Evolutionary conservation across 2,888 invertebrate genomes (phyloP).

Genomic region (Diarsia rubi): DNA sequence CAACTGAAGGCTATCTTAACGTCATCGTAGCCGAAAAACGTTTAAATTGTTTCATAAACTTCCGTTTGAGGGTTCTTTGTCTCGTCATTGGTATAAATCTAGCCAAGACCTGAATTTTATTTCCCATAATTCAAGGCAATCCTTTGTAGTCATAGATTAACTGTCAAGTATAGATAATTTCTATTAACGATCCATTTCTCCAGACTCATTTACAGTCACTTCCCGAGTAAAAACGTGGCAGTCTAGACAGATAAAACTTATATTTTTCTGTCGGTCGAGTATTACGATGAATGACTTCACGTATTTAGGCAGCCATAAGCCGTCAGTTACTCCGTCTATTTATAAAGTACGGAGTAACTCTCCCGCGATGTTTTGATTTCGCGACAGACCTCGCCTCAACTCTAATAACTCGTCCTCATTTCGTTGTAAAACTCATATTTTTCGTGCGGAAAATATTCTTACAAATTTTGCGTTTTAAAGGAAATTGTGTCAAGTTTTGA

Average conservation of each 20-base stretch:
- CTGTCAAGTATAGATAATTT: constrained; percentile 21
- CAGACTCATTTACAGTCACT: constrained; percentile 32
- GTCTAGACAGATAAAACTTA: constrained; percentile 61
- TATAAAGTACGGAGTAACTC: constrained; percentile 75
- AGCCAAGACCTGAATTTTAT: neutral
- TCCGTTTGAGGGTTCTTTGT: constrained; percentile 41
- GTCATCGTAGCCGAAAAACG: constrained; percentile 44
- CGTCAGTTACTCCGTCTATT: constrained; percentile 73
- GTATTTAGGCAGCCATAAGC: constrained; percentile 71
- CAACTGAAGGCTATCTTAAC: constrained; percentile 44
- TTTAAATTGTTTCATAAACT: constrained; percentile 26
- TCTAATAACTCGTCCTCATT: constrained; percentile 49
- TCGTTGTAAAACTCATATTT: constrained; percentile 34
- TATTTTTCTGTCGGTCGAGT: constrained; percentile 50
- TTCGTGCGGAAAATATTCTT: constrained; percentile 47
- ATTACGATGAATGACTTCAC: constrained; percentile 77
- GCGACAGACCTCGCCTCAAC: constrained; percentile 69
- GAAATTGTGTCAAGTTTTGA: constrained; percentile 50
- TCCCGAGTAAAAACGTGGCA: constrained; percentile 29
- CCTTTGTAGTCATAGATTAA: neutral
- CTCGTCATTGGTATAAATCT: neutral
- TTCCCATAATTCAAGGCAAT: neutral
- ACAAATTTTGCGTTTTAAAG: constrained; percentile 18
- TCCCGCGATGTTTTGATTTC: constrained; percentile 84
- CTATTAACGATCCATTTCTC: constrained; percentile 16